A percentile compares a stretch with the other conserved stretches of the same genome.
These are phyloP conservation scores for Fundulus diaphanus DNA, from an alignment of 2,797 vertebrate genomes.

Conservation along the genomic window DNA sequence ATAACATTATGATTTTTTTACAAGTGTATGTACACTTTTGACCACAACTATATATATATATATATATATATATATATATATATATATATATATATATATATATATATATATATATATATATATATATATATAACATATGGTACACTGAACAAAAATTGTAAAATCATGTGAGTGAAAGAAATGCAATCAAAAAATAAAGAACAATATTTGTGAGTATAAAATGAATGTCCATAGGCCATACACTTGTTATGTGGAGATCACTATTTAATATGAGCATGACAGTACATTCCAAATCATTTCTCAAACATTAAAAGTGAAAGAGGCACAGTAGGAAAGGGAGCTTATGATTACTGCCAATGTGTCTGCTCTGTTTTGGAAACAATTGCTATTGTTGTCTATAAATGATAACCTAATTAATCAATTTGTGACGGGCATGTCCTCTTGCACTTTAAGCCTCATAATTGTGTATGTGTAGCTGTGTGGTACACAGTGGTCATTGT, in stretches of 20 bases:
- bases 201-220: constrained; percentile 23
- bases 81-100: no score
- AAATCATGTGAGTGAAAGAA: background rate
- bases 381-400: constrained; percentile 61
- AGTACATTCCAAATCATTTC: constrained; percentile 66
- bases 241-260: constrained; percentile 41
- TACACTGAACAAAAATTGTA: constrained; percentile 16
- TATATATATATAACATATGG: constrained; percentile 5
- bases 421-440: constrained; percentile 66
- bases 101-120: no score
- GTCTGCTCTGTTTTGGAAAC: constrained; percentile 63
- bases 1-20: no score
- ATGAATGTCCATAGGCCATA: constrained; percentile 53
- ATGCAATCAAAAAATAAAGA: constrained; percentile 15
- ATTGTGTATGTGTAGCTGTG: constrained; percentile 64
- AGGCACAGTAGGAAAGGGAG: constrained; percentile 61
- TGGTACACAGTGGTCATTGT: constrained; percentile 70
- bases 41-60: no score
- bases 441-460: constrained; percentile 69
- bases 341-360: constrained; percentile 72
- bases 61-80: no score
- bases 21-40: no score
- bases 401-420: constrained; percentile 64
- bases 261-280: constrained; percentile 37
- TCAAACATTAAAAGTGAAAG: constrained; percentile 56